Evolutionary conservation across 2,797 vertebrate species (phyloP).

Genomic region (Lagorchestes hirsutus): DNA sequence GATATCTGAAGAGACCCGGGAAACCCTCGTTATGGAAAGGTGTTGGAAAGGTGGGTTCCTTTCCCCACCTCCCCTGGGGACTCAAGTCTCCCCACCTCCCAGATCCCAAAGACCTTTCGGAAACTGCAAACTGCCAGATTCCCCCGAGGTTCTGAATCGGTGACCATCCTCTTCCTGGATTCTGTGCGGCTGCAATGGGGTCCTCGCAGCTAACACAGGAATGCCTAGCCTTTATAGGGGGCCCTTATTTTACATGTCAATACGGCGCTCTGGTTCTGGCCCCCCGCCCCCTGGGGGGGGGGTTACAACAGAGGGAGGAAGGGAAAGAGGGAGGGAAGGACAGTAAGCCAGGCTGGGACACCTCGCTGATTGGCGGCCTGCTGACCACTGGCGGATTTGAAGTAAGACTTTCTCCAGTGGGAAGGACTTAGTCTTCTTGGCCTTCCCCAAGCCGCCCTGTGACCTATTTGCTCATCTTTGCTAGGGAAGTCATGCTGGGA

Average conservation of each 20-base stretch:
- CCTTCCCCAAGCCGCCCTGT: neutral
- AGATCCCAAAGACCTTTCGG: constrained; percentile 72
- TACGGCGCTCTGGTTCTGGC: constrained; percentile 70
- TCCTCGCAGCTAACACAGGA: constrained; percentile 62
- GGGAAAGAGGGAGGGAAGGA: neutral
- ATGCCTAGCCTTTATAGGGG: constrained; percentile 86
- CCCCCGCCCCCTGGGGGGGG: constrained; percentile 52
- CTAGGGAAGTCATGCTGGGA: neutral
- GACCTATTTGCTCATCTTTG: neutral
- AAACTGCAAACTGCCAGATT: constrained; percentile 33
- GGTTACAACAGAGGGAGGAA: neutral
- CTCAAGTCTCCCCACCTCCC: neutral
- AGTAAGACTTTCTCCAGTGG: neutral
- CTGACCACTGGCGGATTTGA: neutral
- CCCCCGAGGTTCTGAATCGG: constrained; percentile 15
- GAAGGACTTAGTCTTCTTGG: too few species aligned
- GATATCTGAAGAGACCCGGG: constrained; percentile 86
- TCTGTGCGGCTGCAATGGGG: neutral
- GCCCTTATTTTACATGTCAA: constrained; percentile 92
- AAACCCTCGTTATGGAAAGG: neutral
- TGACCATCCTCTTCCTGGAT: constrained; percentile 62
- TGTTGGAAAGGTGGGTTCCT: rapidly evolving
- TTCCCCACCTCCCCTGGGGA: neutral
- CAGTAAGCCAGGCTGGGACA: neutral
- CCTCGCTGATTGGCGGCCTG: neutral